Conservation (phyloP, 1,140 invertebrate genomes). For the Neotoxoptera formosana region DNA sequence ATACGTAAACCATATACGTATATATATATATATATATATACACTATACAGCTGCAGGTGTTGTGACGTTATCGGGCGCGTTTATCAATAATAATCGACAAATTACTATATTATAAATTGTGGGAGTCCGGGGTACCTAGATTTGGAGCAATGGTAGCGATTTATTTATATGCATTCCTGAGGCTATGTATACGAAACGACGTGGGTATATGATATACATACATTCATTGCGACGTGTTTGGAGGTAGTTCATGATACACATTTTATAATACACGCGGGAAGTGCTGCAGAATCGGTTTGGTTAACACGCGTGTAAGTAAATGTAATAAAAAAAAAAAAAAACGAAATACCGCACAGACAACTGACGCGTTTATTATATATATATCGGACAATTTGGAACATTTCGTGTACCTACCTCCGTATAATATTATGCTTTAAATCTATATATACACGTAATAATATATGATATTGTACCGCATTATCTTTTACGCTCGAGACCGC, state of each 20-base stretch:
- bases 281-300: background rate
- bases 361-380: background rate
- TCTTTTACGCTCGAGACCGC: background rate
- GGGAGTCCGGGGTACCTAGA: background rate
- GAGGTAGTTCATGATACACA: background rate
- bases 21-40: background rate
- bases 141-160: background rate
- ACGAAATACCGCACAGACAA: background rate
- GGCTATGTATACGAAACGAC: background rate
- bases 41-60: background rate
- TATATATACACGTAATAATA: background rate
- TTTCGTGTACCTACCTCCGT: background rate
- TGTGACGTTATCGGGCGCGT: background rate
- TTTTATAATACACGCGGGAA: background rate
- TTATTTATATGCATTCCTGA: background rate
- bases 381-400: slow-evolving; percentile 5
- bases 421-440: too few relatives aligned
- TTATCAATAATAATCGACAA: slow-evolving; percentile 1
- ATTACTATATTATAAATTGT: background rate
- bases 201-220: background rate
- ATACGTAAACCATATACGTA: background rate
- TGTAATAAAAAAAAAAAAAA: background rate
- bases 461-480: background rate
- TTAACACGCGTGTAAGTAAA: background rate
- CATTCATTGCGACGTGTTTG: too few relatives aligned